phyloP scores from a whole-genome alignment of 2,888 invertebrate species.

The Colostygia pectinataria region DNA sequence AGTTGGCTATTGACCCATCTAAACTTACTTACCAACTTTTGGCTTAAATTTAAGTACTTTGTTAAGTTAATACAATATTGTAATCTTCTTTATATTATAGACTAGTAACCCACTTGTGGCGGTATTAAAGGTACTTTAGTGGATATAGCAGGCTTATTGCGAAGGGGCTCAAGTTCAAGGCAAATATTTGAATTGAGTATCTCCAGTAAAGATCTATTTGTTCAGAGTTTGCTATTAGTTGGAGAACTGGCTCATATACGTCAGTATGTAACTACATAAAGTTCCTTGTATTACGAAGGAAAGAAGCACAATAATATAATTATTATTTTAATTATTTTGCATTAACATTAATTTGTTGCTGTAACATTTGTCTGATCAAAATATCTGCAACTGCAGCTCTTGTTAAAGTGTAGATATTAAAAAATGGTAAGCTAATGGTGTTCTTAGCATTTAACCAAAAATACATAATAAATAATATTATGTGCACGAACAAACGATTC shows the following conservation, averaged over 20 bases:
- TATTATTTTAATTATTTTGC: no score
- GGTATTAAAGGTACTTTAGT: conserved; percentile 20
- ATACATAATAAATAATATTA: no score
- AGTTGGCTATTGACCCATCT: no score
- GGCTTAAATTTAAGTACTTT: no score
- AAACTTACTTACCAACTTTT: no score
- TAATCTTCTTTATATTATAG: neutral
- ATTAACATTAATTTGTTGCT: neutral
- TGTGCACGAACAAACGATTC: conserved; percentile 12
- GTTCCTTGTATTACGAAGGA: no score
- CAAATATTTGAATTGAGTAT: conserved; percentile 28
- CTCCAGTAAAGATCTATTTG: conserved; percentile 22
- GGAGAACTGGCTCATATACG: conserved; percentile 1
- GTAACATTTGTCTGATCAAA: no score
- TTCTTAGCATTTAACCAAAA: no score
- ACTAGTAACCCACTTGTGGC: conserved; percentile 26
- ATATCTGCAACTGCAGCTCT: no score
- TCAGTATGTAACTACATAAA: neutral
- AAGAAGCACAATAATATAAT: no score
- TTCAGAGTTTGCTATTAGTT: conserved; percentile 18
- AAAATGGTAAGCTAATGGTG: no score
- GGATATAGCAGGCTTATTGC: conserved; percentile 24
- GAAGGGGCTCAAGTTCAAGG: conserved; percentile 23
- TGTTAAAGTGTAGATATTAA: no score
- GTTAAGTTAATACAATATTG: neutral